Conservation (phyloP, 2,888 invertebrate species). For the Lamellibrachia satsuma region DNA sequence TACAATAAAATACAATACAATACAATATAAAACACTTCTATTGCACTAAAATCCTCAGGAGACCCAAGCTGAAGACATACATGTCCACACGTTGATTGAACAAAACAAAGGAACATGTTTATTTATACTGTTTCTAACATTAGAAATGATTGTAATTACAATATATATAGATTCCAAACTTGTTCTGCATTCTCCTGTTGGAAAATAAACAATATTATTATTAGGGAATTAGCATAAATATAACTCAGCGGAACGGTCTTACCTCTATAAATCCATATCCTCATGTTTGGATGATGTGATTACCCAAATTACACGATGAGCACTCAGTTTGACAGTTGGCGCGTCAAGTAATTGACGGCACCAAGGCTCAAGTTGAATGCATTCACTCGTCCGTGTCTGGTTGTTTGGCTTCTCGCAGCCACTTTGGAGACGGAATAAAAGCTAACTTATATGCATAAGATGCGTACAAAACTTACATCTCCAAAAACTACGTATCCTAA, state of each 20-base stretch:
- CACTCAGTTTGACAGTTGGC: neutral
- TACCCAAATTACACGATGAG: neutral
- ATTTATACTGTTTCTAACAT: no score
- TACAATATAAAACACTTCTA: no score
- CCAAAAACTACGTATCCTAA: neutral
- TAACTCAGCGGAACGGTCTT: neutral
- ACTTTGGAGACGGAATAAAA: constrained; percentile 12
- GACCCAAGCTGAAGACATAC: no score
- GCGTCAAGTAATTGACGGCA: neutral
- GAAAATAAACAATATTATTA: no score
- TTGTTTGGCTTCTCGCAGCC: neutral
- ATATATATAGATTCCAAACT: no score
- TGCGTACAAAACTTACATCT: neutral
- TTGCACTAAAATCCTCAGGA: no score
- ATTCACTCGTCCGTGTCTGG: neutral
- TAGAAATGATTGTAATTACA: no score
- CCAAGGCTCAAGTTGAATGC: neutral
- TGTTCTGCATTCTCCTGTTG: no score
- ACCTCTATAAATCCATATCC: neutral
- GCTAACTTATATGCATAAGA: neutral
- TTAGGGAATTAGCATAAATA: neutral
- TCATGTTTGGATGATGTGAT: neutral
- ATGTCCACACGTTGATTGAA: no score
- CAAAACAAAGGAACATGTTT: no score
- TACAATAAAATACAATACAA: no score